A percentile compares a stretch with the other conserved stretches of the same genome.
Evolutionary conservation across 64 coral and sea anemone genomes (phyloP).

Genomic region (Montipora cactus): DNA sequence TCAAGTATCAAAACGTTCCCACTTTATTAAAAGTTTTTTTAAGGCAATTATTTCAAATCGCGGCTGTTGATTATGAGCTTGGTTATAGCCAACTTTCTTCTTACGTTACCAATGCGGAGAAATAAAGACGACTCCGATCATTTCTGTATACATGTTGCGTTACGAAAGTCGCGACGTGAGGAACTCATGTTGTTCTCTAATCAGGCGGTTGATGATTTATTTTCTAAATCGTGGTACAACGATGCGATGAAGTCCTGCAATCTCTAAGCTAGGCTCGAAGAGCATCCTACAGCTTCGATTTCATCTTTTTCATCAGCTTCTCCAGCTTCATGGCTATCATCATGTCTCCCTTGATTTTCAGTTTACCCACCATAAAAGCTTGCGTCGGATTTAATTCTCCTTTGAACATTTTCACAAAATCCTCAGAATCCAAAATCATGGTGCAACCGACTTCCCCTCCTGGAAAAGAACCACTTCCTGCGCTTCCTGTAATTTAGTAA

Average conservation of each 20-base stretch:
- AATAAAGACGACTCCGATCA: background rate
- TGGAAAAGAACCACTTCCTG: slow-evolving; percentile 64
- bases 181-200: background rate
- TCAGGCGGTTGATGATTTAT: background rate
- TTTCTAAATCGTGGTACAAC: background rate
- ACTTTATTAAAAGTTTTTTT: no score
- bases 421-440: slow-evolving; percentile 64
- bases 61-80: no score
- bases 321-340: slow-evolving; percentile 95
- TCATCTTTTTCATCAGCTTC: slow-evolving; percentile 83
- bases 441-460: slow-evolving; percentile 62
- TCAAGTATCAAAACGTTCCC: no score
- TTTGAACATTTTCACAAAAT: slow-evolving; percentile 90
- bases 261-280: background rate
- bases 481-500: slow-evolving; percentile 51
- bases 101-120: no score
- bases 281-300: slow-evolving; percentile 71
- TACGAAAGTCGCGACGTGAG: background rate
- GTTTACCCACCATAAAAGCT: slow-evolving; percentile 89
- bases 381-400: slow-evolving; percentile 88
- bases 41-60: no score
- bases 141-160: background rate
- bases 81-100: no score
- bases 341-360: slow-evolving; percentile 94
- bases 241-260: background rate